Percentiles rank a stretch among this genome's conserved stretches.
Conservation (phyloP, 1,140 invertebrate genomes). For the Leucophenga varia region DNA sequence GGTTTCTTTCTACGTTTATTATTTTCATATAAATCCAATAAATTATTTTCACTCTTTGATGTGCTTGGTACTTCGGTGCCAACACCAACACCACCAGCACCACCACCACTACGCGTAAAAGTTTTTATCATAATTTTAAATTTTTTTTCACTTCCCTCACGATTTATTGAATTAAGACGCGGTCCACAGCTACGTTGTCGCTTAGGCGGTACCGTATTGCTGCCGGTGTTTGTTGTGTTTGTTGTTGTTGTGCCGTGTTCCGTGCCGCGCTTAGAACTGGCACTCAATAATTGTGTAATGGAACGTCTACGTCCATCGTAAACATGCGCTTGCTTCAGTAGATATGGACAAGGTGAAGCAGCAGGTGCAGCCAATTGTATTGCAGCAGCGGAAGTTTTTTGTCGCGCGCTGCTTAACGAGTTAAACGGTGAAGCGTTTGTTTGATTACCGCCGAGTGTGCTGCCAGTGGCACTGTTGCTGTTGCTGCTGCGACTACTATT, state of each 20-base stretch:
- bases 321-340: slow-evolving; percentile 31
- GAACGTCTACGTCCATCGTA: slow-evolving; percentile 19
- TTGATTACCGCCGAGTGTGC: neutral
- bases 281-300: slow-evolving; percentile 36
- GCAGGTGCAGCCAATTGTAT: neutral
- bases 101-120: slow-evolving; percentile 15
- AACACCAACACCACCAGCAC: too few species aligned
- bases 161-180: slow-evolving; percentile 20
- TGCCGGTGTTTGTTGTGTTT: slow-evolving; percentile 4
- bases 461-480: slow-evolving; percentile 14
- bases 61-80: too few species aligned
- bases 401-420: neutral
- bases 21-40: slow-evolving; percentile 1
- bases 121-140: slow-evolving; percentile 49
- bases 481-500: slow-evolving; percentile 44
- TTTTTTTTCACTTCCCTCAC: slow-evolving; percentile 33
- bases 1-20: slow-evolving; percentile 10
- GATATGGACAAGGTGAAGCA: slow-evolving; percentile 26
- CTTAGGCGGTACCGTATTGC: slow-evolving; percentile 30
- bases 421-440: neutral
- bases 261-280: slow-evolving; percentile 30
- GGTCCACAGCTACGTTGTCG: slow-evolving; percentile 47
- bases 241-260: neutral
- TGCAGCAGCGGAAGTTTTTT: slow-evolving; percentile 15
- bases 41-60: slow-evolving; percentile 7